phyloP scores from a whole-genome alignment of 2,888 invertebrate species.

The Ormyrus rosae region DNA sequence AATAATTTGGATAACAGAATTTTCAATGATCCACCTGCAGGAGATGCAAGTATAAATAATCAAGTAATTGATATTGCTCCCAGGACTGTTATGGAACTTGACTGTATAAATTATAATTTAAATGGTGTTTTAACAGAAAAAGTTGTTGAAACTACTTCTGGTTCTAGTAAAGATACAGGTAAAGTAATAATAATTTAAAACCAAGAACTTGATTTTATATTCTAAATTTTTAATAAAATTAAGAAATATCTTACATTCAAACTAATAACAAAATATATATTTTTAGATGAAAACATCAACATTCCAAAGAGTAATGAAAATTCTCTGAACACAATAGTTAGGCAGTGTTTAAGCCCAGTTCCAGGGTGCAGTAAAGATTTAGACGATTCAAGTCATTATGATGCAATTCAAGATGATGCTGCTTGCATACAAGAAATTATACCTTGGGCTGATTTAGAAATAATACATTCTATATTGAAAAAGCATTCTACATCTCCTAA shows the following conservation, averaged over 20 bases:
- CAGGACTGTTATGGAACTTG: neutral
- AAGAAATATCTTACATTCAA: neutral
- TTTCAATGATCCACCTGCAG: slow-evolving; percentile 21
- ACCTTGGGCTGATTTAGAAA: slow-evolving; percentile 48
- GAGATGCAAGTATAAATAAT: neutral
- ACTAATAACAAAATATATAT: neutral
- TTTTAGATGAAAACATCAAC: neutral
- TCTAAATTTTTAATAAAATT: neutral
- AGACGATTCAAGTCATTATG: slow-evolving; percentile 30
- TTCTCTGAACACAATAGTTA: neutral
- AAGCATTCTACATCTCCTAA: slow-evolving; percentile 52
- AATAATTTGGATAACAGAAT: slow-evolving; percentile 63
- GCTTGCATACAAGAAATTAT: slow-evolving; percentile 55
- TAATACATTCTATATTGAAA: slow-evolving; percentile 51
- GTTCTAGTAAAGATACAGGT: slow-evolving; percentile 51
- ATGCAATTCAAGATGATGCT: slow-evolving; percentile 7
- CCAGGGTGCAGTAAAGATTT: slow-evolving; percentile 66
- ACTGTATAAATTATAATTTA: slow-evolving; percentile 14
- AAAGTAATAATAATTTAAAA: neutral
- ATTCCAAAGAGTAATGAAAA: slow-evolving; percentile 3
- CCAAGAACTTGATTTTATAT: neutral
- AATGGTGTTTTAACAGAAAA: slow-evolving; percentile 10
- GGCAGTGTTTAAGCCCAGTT: slow-evolving; percentile 55
- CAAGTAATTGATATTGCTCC: slow-evolving; percentile 1
- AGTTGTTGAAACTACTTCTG: slow-evolving; percentile 27